Percentiles rank a stretch among this genome's conserved stretches.
These are phyloP conservation scores for Dicyrtomina minuta DNA, from an alignment of 2,888 invertebrate genomes.

Conservation along the genomic window DNA sequence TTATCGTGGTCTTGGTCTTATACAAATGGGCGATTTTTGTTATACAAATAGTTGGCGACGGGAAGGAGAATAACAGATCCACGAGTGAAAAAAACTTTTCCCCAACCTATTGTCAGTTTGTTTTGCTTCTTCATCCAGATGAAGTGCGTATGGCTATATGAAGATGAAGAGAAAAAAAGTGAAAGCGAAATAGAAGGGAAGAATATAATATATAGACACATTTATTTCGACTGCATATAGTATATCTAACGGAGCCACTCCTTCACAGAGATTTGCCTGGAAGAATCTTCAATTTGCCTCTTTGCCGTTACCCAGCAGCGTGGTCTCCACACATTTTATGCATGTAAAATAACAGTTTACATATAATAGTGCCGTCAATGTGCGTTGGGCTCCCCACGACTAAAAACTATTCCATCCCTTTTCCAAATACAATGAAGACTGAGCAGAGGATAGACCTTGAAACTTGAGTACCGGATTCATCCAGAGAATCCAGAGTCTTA, in stretches of 20 bases:
- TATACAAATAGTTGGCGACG: background rate
- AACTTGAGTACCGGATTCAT: background rate
- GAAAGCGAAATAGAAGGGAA: background rate
- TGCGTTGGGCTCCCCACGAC: background rate
- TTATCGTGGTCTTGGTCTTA: background rate
- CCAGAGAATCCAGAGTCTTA: no score
- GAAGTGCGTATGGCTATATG: background rate
- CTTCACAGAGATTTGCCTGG: background rate
- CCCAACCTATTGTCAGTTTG: background rate
- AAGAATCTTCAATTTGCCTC: background rate
- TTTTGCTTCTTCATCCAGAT: conserved; percentile 5
- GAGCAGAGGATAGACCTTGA: background rate
- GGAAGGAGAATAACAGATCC: background rate
- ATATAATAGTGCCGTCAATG: no score
- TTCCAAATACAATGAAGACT: background rate
- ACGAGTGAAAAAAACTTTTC: background rate
- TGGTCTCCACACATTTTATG: conserved; percentile 3
- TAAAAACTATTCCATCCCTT: conserved; percentile 13
- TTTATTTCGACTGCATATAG: background rate
- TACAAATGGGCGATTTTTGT: conserved; percentile 17
- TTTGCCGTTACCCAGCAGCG: background rate
- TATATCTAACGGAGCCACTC: background rate
- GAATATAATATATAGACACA: no score
- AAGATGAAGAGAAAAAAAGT: background rate
- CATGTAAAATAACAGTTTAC: background rate